Conservation (phyloP, 2,888 invertebrate genomes). For the Lathronympha strigana region DNA sequence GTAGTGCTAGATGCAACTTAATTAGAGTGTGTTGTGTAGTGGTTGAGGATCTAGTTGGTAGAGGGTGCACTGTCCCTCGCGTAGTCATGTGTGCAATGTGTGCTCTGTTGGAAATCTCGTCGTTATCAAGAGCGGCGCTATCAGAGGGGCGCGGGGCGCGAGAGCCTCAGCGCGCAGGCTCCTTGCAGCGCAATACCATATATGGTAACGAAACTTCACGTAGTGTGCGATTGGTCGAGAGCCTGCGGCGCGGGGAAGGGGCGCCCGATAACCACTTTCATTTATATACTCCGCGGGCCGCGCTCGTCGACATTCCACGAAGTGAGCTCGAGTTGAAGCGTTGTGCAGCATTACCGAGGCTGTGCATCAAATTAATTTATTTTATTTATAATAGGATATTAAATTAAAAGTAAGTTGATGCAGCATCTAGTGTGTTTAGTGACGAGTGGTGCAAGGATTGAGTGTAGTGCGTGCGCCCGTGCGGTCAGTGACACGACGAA, state of each 20-base stretch:
- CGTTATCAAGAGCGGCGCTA: constrained; percentile 71
- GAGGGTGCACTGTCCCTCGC: constrained; percentile 43
- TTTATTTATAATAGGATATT: constrained; percentile 82
- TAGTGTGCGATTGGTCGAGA: constrained; percentile 86
- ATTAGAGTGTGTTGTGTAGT: constrained; percentile 21
- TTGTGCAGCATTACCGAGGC: constrained; percentile 80
- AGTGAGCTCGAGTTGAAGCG: constrained; percentile 79
- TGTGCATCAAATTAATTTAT: constrained; percentile 82
- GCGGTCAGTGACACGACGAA: constrained; percentile 77
- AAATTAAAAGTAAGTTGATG: constrained; percentile 81
- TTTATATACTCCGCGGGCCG: constrained; percentile 83
- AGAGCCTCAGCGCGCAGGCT: constrained; percentile 75
- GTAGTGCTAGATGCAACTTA: constrained; percentile 39
- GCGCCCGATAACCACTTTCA: constrained; percentile 81
- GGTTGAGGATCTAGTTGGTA: neutral
- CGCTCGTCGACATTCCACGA: constrained; percentile 79
- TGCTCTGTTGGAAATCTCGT: constrained; percentile 56
- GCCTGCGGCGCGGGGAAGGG: constrained; percentile 81
- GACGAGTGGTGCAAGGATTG: constrained; percentile 52
- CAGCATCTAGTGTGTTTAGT: constrained; percentile 58
- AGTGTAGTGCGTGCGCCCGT: constrained; percentile 70
- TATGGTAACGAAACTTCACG: constrained; percentile 86
- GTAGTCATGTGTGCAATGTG: constrained; percentile 52
- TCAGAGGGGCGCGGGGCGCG: constrained; percentile 55
- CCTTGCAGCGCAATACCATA: constrained; percentile 87